phyloP scores from a whole-genome alignment of 2,113 vertebrate species.

The Empidonax alnorum region DNA sequence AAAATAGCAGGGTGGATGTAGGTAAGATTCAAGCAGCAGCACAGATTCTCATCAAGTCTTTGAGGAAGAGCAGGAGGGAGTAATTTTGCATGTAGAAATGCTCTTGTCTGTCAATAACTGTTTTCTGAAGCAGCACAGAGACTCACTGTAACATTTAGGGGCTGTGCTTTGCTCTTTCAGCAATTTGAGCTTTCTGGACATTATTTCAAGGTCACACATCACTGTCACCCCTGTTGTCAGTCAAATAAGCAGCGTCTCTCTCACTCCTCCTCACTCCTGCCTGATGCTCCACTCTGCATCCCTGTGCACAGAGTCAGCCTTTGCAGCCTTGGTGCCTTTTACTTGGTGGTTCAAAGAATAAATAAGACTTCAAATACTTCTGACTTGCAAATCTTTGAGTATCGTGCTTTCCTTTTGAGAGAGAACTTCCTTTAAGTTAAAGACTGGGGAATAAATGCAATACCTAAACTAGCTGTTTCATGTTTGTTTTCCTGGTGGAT shows the following conservation, averaged over 20 bases:
- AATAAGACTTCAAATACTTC: background rate
- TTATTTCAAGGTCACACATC: constrained; percentile 59
- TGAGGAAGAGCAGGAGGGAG: background rate
- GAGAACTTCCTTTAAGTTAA: background rate
- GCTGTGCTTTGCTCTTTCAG: background rate
- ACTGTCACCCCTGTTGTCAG: background rate
- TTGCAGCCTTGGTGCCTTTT: background rate
- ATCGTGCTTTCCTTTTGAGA: background rate
- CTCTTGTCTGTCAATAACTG: background rate
- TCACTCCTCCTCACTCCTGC: background rate
- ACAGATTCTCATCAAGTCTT: background rate
- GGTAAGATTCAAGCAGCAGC: background rate
- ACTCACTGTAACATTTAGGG: background rate
- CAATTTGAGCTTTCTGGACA: background rate
- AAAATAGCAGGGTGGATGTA: background rate
- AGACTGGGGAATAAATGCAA: background rate
- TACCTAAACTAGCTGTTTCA: background rate
- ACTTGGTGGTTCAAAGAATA: background rate
- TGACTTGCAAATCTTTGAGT: background rate
- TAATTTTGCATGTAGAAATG: background rate
- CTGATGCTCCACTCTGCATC: background rate
- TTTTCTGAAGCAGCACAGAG: background rate
- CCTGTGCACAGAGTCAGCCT: background rate
- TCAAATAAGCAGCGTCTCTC: background rate
- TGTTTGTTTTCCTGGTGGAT: background rate